These are phyloP conservation scores for Erythrocercus mccallii DNA, from an alignment of 2,113 vertebrate genomes.

Conservation along the genomic window DNA sequence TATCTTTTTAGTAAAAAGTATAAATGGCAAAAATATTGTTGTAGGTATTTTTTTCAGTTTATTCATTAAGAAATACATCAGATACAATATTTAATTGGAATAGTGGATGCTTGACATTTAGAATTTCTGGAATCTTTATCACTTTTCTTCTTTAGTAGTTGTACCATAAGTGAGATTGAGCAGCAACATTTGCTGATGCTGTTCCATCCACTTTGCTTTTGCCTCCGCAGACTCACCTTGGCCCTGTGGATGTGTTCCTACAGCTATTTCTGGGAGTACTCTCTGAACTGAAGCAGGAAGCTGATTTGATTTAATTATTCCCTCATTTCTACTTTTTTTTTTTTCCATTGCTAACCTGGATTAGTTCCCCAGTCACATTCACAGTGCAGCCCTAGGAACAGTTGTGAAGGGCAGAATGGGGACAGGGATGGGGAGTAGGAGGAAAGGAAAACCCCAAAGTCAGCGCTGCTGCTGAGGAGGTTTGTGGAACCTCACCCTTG, in stretches of 20 bases:
- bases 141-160: background rate
- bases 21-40: background rate
- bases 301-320: conserved; percentile 7
- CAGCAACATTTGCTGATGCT: background rate
- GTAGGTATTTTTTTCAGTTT: background rate
- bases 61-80: background rate
- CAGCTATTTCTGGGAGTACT: background rate
- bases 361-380: background rate
- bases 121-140: background rate
- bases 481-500: background rate
- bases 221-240: background rate
- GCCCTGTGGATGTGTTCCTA: background rate
- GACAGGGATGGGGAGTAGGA: background rate
- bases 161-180: background rate
- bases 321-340: background rate
- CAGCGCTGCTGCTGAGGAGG: background rate
- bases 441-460: background rate
- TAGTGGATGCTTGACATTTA: background rate
- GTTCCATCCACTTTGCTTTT: background rate
- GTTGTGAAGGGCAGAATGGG: background rate
- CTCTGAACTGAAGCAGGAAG: background rate
- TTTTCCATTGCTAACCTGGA: background rate
- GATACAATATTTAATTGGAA: background rate
- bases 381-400: background rate
- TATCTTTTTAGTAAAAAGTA: background rate